A percentile compares a stretch with the other conserved stretches of the same genome.
Conservation (phyloP, 2,113 vertebrate species). For the Telmatochromis bifrenatus region DNA sequence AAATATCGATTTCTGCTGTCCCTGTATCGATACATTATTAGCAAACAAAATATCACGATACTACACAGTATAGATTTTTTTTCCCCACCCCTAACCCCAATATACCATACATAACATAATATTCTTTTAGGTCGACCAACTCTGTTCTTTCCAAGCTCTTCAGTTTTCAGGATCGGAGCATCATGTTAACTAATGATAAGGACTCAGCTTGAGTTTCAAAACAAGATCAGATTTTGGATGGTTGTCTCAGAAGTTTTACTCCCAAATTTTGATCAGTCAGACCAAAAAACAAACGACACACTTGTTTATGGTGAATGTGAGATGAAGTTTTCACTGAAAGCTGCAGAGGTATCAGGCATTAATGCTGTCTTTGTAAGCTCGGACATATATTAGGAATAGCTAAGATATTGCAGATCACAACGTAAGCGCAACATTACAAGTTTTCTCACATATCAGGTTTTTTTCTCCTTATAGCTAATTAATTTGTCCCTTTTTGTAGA, state of each 20-base stretch:
- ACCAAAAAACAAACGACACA: not conserved
- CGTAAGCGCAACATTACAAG: not conserved
- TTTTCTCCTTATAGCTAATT: not conserved
- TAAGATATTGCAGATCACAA: not conserved
- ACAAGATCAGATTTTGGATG: not conserved
- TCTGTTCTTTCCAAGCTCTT: not conserved
- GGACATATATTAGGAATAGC: not conserved
- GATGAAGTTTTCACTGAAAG: not conserved
- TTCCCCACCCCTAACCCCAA: not conserved
- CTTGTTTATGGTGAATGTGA: not conserved
- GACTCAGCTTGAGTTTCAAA: not conserved
- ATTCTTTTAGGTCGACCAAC: not conserved
- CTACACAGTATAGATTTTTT: too few relatives aligned
- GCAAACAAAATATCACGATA: too few relatives aligned
- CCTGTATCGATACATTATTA: too few relatives aligned
- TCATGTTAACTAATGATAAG: not conserved
- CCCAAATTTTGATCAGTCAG: not conserved
- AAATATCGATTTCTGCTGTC: too few relatives aligned
- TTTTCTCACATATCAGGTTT: not conserved
- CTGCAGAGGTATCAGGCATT: not conserved
- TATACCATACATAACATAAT: not conserved
- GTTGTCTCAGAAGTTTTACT: not conserved
- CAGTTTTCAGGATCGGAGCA: not conserved
- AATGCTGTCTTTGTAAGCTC: fast-evolving
- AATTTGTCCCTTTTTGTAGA: not conserved